Evolutionary conservation across 2,113 vertebrate species (phyloP).

Genomic region (Coryphaenoides rupestris): DNA sequence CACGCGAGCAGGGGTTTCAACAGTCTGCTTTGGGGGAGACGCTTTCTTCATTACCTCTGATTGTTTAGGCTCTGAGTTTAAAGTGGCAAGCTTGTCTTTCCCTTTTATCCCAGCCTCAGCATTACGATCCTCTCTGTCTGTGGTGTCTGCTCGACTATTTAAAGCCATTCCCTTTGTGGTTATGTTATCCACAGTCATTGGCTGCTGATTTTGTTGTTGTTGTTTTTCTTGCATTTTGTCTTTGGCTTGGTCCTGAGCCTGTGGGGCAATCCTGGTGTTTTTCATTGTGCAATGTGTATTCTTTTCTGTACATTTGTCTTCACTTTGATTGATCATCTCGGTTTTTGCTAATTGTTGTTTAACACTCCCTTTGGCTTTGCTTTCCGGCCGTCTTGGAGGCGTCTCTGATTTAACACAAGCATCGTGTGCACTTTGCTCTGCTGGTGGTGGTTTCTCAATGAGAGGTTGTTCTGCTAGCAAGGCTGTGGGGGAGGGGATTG

Average conservation of each 20-base stretch:
- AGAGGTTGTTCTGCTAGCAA: neutral
- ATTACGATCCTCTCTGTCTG: constrained; percentile 10
- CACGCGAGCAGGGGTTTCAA: neutral
- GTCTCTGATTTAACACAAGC: constrained; percentile 13
- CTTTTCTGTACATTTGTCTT: constrained; percentile 2
- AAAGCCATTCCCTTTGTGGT: constrained; percentile 3
- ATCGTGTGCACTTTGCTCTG: constrained; percentile 1
- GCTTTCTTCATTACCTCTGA: neutral
- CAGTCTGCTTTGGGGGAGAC: constrained; percentile 10
- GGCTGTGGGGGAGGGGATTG: constrained; percentile 13
- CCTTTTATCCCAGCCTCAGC: constrained; percentile 10
- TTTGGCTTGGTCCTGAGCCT: constrained; percentile 13
- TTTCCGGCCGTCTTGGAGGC: neutral
- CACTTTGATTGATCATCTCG: constrained; percentile 5
- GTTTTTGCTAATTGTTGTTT: constrained; percentile 8
- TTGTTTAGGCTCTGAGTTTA: constrained; percentile 12
- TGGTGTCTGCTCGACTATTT: neutral
- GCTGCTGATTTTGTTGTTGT: too few relatives aligned
- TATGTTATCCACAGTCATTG: constrained; percentile 11
- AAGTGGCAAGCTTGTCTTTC: neutral
- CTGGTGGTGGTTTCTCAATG: constrained; percentile 12
- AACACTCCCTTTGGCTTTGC: constrained; percentile 17
- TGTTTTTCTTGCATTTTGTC: constrained; percentile 15
- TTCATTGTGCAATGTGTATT: neutral
- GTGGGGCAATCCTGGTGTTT: constrained; percentile 4